These are phyloP conservation scores for Dicycla oo DNA, from an alignment of 2,888 invertebrate species.

Conservation along the genomic window DNA sequence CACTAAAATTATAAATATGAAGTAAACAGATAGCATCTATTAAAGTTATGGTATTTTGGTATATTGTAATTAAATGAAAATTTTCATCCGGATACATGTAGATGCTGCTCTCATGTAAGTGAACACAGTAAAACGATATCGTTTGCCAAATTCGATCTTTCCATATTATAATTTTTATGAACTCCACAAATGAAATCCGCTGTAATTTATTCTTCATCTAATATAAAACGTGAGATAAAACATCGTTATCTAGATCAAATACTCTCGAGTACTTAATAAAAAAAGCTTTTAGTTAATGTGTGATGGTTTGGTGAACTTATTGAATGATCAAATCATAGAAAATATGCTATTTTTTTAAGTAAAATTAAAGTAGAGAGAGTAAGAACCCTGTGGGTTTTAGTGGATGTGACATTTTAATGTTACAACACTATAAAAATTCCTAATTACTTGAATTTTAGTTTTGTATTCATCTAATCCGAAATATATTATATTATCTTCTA, in stretches of 20 bases:
- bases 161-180: neutral
- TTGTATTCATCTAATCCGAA: neutral
- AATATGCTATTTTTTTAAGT: neutral
- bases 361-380: no score
- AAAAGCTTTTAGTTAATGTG: no score
- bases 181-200: neutral
- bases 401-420: neutral
- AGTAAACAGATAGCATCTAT: neutral
- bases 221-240: constrained; percentile 5
- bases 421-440: neutral
- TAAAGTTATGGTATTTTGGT: no score
- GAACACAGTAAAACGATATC: neutral
- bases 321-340: neutral
- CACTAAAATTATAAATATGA: neutral
- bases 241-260: constrained; percentile 10
- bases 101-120: no score
- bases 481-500: no score
- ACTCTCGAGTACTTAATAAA: no score
- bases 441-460: neutral
- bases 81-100: neutral
- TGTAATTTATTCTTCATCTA: neutral
- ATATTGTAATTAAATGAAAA: no score
- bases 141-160: neutral
- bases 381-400: no score
- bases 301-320: neutral